Evolutionary conservation across 1,140 invertebrate species (phyloP).

Genomic region (Bombus confusus): DNA sequence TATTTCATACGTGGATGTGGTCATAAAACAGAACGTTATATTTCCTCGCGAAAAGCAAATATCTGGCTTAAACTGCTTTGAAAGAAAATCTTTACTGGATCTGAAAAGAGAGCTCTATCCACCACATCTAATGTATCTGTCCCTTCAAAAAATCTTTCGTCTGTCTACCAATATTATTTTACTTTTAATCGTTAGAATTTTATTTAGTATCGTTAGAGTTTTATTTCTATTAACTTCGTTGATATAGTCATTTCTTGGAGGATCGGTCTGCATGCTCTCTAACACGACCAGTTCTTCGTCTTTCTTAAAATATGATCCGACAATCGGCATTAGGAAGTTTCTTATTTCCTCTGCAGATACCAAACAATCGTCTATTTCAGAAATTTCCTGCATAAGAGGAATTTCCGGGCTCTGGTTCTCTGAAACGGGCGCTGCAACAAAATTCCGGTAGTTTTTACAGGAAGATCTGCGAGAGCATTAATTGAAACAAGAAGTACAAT

Average conservation of each 20-base stretch:
- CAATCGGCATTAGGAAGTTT: constrained; percentile 21
- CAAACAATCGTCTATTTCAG: neutral
- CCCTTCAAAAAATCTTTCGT: neutral
- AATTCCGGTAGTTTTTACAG: neutral
- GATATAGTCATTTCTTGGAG: constrained; percentile 25
- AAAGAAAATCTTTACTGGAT: neutral
- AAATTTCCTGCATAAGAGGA: neutral
- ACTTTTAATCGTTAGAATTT: neutral
- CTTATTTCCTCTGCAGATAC: neutral
- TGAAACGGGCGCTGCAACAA: constrained; percentile 19
- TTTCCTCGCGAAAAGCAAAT: neutral
- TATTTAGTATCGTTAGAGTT: neutral
- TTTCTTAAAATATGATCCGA: constrained; percentile 31
- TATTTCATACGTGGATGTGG: neutral
- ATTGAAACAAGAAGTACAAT: constrained; percentile 22
- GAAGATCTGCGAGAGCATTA: neutral
- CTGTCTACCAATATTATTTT: neutral
- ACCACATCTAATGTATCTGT: too few relatives aligned
- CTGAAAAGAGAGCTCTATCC: neutral
- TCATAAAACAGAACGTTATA: neutral
- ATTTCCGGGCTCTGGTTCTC: neutral
- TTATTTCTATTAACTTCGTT: constrained; percentile 54
- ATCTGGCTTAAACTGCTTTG: neutral
- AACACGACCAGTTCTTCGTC: constrained; percentile 53
- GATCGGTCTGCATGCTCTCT: constrained; percentile 21